A percentile compares a stretch with the other conserved stretches of the same genome.
phyloP scores from a whole-genome alignment of 1,140 invertebrate species.

The Oppia nitens region DNA sequence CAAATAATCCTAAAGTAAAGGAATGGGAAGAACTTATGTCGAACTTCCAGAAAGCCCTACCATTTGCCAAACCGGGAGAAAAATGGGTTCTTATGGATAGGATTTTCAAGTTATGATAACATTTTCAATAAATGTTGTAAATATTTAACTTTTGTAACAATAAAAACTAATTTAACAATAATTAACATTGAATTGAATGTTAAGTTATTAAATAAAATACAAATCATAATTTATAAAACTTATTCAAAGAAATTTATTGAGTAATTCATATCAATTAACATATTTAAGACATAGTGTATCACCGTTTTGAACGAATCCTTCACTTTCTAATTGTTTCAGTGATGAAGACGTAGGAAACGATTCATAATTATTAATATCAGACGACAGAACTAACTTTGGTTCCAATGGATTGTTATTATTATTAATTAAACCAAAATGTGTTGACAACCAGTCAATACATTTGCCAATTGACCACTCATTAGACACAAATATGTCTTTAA shows the following conservation, averaged over 20 bases:
- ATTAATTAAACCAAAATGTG: conserved; percentile 5
- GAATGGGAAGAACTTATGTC: neutral
- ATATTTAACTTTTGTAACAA: too few species aligned
- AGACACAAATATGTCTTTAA: conserved; percentile 10
- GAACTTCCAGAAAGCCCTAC: neutral
- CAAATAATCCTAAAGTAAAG: neutral
- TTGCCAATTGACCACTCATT: conserved; percentile 14
- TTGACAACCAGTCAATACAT: conserved; percentile 14
- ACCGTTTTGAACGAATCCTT: neutral
- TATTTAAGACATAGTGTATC: conserved; percentile 7
- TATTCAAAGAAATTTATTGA: too few species aligned
- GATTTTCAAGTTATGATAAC: neutral
- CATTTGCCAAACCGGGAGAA: neutral
- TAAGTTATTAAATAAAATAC: too few species aligned
- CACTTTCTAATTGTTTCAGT: neutral
- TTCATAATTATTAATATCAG: neutral
- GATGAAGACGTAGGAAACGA: neutral
- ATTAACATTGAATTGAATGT: too few species aligned
- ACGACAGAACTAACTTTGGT: conserved; percentile 10
- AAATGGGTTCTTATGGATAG: neutral
- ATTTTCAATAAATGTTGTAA: too few species aligned
- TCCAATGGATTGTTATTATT: neutral
- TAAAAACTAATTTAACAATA: too few species aligned
- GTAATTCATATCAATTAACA: neutral
- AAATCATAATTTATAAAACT: too few species aligned